Conservation (phyloP, 92 coral and sea anemone species). For the Chrysogorgia sp. region DNA sequence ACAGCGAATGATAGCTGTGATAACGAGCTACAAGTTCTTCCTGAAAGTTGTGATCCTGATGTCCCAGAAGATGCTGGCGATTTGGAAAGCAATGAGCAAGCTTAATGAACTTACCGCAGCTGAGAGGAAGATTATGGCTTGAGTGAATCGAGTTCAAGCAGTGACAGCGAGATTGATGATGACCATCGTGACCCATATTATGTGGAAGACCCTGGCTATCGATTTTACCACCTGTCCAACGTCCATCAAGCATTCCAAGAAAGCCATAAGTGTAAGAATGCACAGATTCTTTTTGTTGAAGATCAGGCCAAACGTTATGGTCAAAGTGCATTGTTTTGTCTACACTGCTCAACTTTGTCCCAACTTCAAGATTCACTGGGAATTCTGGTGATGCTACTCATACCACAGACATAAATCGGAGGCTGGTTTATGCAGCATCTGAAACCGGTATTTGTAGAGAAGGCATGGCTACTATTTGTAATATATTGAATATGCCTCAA, state of each 20-base stretch:
- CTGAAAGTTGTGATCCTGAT: neutral
- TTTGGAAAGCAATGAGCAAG: too few species aligned
- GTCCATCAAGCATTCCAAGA: constrained; percentile 50
- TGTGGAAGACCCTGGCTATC: too few species aligned
- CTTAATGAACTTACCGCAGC: too few species aligned
- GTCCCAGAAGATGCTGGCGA: neutral
- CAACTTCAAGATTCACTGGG: constrained; percentile 30
- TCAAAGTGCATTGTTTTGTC: constrained; percentile 46
- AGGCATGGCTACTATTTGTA: constrained; percentile 18
- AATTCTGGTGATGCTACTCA: constrained; percentile 27
- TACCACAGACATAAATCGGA: constrained; percentile 22
- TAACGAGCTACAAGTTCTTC: neutral
- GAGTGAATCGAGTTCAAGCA: too few species aligned
- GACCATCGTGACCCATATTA: too few species aligned
- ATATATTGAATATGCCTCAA: constrained; percentile 19
- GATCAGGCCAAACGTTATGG: constrained; percentile 55
- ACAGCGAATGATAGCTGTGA: too few species aligned
- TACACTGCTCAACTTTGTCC: constrained; percentile 8
- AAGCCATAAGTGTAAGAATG: constrained; percentile 38
- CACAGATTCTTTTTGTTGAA: constrained; percentile 28
- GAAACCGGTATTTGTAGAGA: constrained; percentile 24
- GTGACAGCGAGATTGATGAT: too few species aligned
- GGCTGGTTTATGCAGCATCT: constrained; percentile 8
- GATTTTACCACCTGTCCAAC: too few species aligned
- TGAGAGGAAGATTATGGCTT: too few species aligned